A percentile compares a stretch with the other conserved stretches of the same genome.
phyloP scores from a whole-genome alignment of 2,888 invertebrate species.

The Nemoura dubitans region DNA sequence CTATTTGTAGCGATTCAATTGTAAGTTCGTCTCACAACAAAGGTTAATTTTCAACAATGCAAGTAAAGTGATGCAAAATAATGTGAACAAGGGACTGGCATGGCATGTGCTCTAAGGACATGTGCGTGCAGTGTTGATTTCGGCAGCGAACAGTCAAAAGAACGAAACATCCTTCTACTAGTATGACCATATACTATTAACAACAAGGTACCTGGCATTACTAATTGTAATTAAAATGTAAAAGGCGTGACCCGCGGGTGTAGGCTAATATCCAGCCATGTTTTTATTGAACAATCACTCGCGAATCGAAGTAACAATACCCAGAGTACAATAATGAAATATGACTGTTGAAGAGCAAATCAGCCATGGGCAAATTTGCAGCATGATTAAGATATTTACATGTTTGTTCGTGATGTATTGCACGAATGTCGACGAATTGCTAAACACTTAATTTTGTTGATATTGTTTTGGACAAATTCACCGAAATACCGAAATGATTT shows the following conservation, averaged over 20 bases:
- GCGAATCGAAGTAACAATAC: conserved; percentile 46
- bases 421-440: neutral
- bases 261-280: conserved; percentile 43
- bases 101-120: too few relatives aligned
- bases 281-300: conserved; percentile 47
- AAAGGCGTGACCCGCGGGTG: conserved; percentile 44
- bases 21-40: too few relatives aligned
- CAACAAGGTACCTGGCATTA: too few relatives aligned
- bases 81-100: too few relatives aligned
- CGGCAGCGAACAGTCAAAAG: too few relatives aligned
- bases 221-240: neutral
- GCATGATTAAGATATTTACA: neutral
- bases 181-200: too few relatives aligned
- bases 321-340: conserved; percentile 8
- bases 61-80: too few relatives aligned
- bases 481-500: conserved; percentile 32
- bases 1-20: too few relatives aligned
- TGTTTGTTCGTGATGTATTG: neutral
- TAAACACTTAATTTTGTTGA: neutral
- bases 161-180: too few relatives aligned
- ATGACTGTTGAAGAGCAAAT: neutral
- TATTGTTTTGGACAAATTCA: conserved; percentile 20
- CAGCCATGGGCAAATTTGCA: neutral
- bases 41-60: too few relatives aligned
- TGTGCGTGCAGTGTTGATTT: too few relatives aligned